phyloP scores from a whole-genome alignment of 2,797 vertebrate genomes.

The Diceros bicornis region DNA sequence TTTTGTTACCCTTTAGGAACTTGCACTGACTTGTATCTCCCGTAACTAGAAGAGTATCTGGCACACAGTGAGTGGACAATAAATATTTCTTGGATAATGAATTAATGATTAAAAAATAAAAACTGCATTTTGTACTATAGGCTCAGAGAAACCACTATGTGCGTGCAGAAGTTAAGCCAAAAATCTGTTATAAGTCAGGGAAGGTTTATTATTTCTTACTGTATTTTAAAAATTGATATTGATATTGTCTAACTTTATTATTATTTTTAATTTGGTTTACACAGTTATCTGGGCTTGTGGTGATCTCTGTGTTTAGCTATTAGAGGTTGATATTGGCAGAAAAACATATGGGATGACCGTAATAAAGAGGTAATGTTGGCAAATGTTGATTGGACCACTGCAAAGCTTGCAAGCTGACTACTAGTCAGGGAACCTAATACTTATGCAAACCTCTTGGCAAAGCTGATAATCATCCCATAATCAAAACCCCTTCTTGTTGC shows the following conservation, averaged over 20 bases:
- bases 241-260: not conserved
- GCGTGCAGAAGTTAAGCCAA: not conserved
- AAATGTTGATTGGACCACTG: not conserved
- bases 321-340: not conserved
- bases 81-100: slow-evolving; percentile 34
- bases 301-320: not conserved
- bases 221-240: not conserved
- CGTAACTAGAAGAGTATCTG: not conserved
- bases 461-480: not conserved
- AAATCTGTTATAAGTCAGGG: not conserved
- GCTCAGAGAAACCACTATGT: not conserved
- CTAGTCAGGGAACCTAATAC: not conserved
- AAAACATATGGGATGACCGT: not conserved
- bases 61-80: not conserved
- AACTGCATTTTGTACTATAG: not conserved
- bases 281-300: not conserved
- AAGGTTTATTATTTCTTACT: not conserved
- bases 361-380: not conserved
- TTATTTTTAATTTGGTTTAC: not conserved
- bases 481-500: not conserved
- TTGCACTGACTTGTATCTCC: not conserved
- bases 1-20: not conserved
- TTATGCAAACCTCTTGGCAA: not conserved
- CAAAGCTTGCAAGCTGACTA: not conserved
- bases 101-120: not conserved